These are phyloP conservation scores for Smittia sp. DNA, from an alignment of 2,888 invertebrate genomes.

Conservation along the genomic window DNA sequence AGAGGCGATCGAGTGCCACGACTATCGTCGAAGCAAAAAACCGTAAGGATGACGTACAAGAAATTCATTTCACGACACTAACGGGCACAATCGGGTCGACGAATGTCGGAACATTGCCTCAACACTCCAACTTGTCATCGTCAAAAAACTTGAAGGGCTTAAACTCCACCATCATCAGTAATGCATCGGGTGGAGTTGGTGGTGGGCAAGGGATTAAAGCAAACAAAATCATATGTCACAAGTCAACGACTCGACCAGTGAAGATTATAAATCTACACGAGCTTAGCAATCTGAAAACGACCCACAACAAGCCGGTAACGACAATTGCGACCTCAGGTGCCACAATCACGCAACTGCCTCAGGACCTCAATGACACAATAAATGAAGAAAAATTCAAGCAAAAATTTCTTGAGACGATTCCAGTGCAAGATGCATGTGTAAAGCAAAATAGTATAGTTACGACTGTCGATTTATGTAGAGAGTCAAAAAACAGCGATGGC, in stretches of 20 bases:
- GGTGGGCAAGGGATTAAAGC: conserved; percentile 43
- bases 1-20: conserved; percentile 31
- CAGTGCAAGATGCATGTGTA: conserved; percentile 37
- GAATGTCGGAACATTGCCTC: conserved; percentile 64
- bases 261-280: conserved; percentile 34
- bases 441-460: conserved; percentile 44
- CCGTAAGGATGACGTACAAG: conserved; percentile 6
- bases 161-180: conserved; percentile 36
- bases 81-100: conserved; percentile 60
- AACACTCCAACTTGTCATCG: conserved; percentile 44
- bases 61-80: conserved; percentile 19
- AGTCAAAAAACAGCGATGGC: background rate
- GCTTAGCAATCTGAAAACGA: conserved; percentile 44
- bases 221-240: conserved; percentile 52
- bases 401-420: conserved; percentile 55
- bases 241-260: conserved; percentile 44
- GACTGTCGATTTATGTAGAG: background rate
- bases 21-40: conserved; percentile 16
- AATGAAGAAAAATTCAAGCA: conserved; percentile 61
- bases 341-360: conserved; percentile 47
- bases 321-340: conserved; percentile 42
- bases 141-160: conserved; percentile 43
- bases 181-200: conserved; percentile 14
- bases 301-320: conserved; percentile 46
- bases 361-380: conserved; percentile 53